Percentiles rank a stretch among this genome's conserved stretches.
Evolutionary conservation across 2,113 vertebrate genomes (phyloP).

Genomic region (Myotis brandtii): DNA sequence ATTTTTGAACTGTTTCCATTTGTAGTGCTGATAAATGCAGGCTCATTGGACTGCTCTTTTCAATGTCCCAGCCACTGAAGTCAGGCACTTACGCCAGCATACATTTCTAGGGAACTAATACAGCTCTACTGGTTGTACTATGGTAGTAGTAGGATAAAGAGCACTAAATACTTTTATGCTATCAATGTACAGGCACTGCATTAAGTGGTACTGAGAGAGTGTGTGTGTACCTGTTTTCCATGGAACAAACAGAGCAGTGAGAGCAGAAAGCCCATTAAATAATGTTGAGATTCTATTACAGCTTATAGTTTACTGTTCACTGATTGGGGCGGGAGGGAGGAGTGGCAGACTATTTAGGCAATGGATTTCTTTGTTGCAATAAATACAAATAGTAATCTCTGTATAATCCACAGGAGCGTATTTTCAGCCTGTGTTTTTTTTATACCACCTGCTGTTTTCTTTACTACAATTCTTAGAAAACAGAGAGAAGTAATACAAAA

Average conservation of each 20-base stretch:
- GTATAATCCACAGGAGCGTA: background rate
- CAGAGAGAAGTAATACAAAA: background rate
- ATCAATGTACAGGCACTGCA: background rate
- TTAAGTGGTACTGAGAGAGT: background rate
- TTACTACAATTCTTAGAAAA: background rate
- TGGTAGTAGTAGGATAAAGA: background rate
- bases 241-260: background rate
- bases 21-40: background rate
- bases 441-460: background rate
- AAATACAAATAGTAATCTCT: background rate
- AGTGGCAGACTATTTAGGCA: background rate
- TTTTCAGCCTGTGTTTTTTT: background rate
- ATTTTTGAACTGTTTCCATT: fast-evolving
- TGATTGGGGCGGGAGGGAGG: background rate
- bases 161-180: background rate
- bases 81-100: background rate
- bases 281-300: background rate
- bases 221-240: background rate
- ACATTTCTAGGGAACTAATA: background rate
- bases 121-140: background rate
- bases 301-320: background rate
- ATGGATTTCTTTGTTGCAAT: background rate
- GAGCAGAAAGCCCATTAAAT: background rate
- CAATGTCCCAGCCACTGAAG: background rate
- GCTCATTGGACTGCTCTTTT: background rate